These are phyloP conservation scores for Sinella curviseta DNA, from an alignment of 1,140 invertebrate genomes.

Conservation along the genomic window DNA sequence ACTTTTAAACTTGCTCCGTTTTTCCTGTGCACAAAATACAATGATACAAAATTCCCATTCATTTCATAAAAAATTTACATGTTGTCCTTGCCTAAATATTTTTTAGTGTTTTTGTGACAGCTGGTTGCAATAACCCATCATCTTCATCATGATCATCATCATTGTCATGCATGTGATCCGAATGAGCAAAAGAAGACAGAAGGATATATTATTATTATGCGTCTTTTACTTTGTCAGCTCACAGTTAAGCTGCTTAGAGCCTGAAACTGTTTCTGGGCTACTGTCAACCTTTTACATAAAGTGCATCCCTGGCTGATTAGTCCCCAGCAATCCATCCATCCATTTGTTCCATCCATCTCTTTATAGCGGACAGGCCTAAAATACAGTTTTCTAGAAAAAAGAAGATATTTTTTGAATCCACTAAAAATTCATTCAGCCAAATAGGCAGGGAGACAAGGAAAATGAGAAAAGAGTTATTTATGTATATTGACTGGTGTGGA, in stretches of 20 bases:
- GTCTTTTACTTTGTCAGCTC: not conserved
- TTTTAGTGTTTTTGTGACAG: conserved; percentile 8
- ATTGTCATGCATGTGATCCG: not conserved
- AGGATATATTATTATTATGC: not conserved
- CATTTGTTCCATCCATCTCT: conserved; percentile 9
- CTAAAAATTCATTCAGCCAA: not conserved
- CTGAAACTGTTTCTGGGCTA: too few relatives aligned
- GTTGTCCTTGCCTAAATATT: not conserved
- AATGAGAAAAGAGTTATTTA: conserved; percentile 19
- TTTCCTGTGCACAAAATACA: not conserved
- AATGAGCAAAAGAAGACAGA: not conserved
- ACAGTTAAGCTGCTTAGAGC: not conserved
- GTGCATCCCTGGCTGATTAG: not conserved
- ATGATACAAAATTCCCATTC: not conserved
- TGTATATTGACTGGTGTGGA: conserved; percentile 8
- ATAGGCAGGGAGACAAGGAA: not conserved
- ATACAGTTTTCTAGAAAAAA: not conserved
- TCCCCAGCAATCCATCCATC: not conserved
- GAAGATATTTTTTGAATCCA: not conserved
- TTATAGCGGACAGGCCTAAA: not conserved
- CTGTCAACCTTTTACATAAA: not conserved
- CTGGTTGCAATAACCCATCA: conserved; percentile 21
- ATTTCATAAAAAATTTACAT: not conserved
- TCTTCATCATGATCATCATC: not conserved
- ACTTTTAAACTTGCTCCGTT: not conserved